phyloP scores from a whole-genome alignment of 1,140 invertebrate genomes.

The Drosophila pectinifera region DNA sequence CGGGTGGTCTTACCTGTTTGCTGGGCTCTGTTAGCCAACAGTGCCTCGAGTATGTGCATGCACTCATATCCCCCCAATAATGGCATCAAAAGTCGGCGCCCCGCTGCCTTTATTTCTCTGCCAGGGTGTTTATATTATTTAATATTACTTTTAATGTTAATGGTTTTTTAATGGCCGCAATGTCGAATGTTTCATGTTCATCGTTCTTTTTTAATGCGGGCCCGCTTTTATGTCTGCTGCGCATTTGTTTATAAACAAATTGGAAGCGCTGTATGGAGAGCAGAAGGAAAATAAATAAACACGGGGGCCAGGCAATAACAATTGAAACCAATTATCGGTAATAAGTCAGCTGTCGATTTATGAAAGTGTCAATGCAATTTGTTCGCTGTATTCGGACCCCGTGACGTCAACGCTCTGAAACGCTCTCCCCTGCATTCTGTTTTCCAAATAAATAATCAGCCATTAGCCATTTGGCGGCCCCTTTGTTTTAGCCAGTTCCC shows the following conservation, averaged over 20 bases:
- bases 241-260: slow-evolving; percentile 79
- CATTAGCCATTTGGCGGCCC: slow-evolving; percentile 58
- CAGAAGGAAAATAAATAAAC: slow-evolving; percentile 45
- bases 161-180: slow-evolving; percentile 65
- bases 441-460: slow-evolving; percentile 72
- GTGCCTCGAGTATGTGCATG: slow-evolving; percentile 8
- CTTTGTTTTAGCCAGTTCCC: slow-evolving; percentile 31
- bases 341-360: slow-evolving; percentile 78
- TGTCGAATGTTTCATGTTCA: slow-evolving; percentile 50
- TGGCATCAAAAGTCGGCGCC: slow-evolving; percentile 12
- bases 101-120: slow-evolving; percentile 24
- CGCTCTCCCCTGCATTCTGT: slow-evolving; percentile 27
- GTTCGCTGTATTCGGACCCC: slow-evolving; percentile 25
- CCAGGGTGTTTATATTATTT: slow-evolving; percentile 58
- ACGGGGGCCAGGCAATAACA: slow-evolving; percentile 57
- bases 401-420: slow-evolving; percentile 66
- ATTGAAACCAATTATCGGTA: slow-evolving; percentile 76
- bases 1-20: slow-evolving; percentile 53
- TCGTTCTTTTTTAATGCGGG: slow-evolving; percentile 21
- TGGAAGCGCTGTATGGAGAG: slow-evolving; percentile 23
- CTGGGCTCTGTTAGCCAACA: slow-evolving; percentile 43
- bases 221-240: slow-evolving; percentile 69
- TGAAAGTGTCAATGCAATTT: slow-evolving; percentile 79
- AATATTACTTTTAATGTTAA: slow-evolving; percentile 69
- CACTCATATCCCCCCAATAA: not conserved